Evolutionary conservation across 2,797 vertebrate genomes (phyloP).

Genomic region (Odontamblyopus rebecca): DNA sequence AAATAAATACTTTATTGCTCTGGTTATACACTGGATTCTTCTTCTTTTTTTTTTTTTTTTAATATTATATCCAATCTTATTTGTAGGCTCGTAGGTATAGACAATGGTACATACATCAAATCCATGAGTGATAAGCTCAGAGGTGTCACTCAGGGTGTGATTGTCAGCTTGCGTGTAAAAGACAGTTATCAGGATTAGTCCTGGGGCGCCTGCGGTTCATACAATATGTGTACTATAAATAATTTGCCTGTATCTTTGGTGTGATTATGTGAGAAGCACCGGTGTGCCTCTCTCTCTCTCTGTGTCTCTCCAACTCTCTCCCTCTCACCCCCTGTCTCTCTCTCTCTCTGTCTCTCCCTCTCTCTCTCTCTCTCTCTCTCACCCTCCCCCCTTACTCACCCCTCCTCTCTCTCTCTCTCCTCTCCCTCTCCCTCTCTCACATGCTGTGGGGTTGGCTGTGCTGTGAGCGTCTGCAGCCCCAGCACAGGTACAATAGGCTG

Average conservation of each 20-base stretch:
- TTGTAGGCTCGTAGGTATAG: not conserved
- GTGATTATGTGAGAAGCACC: conserved; percentile 45
- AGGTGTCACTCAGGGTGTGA: conserved; percentile 51
- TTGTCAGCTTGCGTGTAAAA: conserved; percentile 81
- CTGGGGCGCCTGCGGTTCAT: conserved; percentile 70
- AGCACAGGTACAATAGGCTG: conserved; percentile 83
- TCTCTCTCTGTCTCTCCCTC: not conserved
- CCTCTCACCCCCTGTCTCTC: too few relatives aligned
- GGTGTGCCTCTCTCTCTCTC: not conserved
- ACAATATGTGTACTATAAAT: conserved; percentile 73
- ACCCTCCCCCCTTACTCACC: not conserved
- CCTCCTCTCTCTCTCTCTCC: not conserved
- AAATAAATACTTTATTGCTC: too few relatives aligned
- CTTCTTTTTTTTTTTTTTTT: too few relatives aligned
- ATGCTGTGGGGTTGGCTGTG: conserved; percentile 74
- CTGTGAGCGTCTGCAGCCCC: conserved; percentile 74
- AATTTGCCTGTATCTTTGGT: conserved; percentile 59
- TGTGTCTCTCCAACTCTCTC: not conserved
- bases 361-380: not conserved
- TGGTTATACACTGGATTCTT: too few relatives aligned
- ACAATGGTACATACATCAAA: not conserved
- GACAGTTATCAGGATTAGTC: conserved; percentile 64
- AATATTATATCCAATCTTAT: too few relatives aligned
- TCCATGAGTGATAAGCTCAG: conserved; percentile 23
- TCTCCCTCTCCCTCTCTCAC: conserved; percentile 20